Conservation (phyloP, 2,888 invertebrate genomes). For the Onthophagus sagittarius region DNA sequence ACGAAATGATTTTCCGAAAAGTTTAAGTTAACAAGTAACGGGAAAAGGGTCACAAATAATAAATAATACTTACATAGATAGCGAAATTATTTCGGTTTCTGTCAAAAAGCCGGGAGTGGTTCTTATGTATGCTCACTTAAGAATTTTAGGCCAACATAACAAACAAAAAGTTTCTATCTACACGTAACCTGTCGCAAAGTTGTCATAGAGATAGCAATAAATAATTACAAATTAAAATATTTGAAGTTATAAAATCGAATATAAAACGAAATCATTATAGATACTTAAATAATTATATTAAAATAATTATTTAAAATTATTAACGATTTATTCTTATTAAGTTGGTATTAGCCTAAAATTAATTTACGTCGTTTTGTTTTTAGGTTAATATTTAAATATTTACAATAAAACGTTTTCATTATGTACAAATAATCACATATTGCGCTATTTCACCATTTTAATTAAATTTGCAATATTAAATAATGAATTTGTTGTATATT, state of each 20-base stretch:
- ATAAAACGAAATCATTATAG: too few relatives aligned
- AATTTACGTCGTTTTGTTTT: background rate
- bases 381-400: background rate
- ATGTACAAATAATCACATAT: background rate
- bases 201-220: background rate
- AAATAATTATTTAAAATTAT: background rate
- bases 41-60: slow-evolving; percentile 1
- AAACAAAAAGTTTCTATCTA: slow-evolving; percentile 19
- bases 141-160: slow-evolving; percentile 32
- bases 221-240: background rate
- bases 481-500: too few relatives aligned
- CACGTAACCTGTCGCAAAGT: slow-evolving; percentile 1
- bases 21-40: background rate
- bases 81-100: slow-evolving; percentile 21
- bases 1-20: background rate
- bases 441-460: background rate
- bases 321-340: background rate
- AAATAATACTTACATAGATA: slow-evolving; percentile 24
- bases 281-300: too few relatives aligned
- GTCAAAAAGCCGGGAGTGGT: slow-evolving; percentile 35
- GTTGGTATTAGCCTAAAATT: too few relatives aligned
- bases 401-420: background rate
- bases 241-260: background rate
- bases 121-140: slow-evolving; percentile 33
- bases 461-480: background rate